A percentile compares a stretch with the other conserved stretches of the same genome.
These are phyloP conservation scores for Phaenicophaeus curvirostris DNA, from an alignment of 2,797 vertebrate species.

Conservation along the genomic window DNA sequence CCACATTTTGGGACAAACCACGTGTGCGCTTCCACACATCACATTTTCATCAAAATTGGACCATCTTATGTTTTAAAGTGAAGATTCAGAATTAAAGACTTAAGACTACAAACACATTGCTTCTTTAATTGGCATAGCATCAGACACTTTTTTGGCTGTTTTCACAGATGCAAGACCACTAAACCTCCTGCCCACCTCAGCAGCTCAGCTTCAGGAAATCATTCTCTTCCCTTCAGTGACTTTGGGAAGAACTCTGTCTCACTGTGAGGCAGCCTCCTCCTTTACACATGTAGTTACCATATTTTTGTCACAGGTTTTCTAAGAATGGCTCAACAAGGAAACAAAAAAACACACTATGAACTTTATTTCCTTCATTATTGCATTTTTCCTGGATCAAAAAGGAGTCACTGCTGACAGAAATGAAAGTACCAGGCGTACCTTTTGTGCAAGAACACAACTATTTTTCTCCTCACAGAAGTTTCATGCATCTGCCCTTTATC, in stretches of 20 bases:
- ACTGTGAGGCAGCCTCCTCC: too few relatives aligned
- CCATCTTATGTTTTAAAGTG: accelerated
- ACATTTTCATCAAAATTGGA: neutral
- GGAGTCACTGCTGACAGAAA: neutral
- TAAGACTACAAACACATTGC: too few relatives aligned
- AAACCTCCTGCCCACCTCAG: neutral
- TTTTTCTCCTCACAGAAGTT: neutral
- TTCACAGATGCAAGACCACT: neutral
- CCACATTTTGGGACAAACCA: neutral
- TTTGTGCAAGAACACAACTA: neutral
- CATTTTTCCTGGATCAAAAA: neutral
- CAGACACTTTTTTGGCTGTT: neutral
- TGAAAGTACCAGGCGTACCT: neutral
- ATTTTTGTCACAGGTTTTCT: neutral
- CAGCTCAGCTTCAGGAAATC: neutral
- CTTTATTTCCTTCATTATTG: neutral
- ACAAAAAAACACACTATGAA: neutral
- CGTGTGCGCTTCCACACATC: accelerated
- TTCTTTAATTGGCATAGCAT: accelerated
- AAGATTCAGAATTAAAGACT: neutral
- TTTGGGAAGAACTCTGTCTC: neutral
- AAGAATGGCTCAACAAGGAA: neutral
- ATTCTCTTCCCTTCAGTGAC: neutral
- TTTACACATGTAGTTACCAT: accelerated
- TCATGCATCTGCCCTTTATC: neutral